phyloP scores from a whole-genome alignment of 2,888 invertebrate genomes.

The Phymatocera aterrima region DNA sequence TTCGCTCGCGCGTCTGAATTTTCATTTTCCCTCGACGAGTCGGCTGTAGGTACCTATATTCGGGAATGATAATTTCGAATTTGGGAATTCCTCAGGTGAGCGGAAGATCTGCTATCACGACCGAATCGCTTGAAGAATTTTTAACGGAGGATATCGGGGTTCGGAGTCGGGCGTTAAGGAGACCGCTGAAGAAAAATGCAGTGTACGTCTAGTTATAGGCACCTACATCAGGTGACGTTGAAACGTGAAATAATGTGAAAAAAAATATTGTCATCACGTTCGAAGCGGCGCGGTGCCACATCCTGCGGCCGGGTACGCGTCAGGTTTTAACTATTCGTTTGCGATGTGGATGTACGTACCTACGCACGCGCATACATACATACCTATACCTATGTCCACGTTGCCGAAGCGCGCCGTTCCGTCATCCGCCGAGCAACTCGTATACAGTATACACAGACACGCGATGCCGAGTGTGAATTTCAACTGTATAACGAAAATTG shows the following conservation, averaged over 20 bases:
- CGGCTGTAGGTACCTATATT: too few relatives aligned
- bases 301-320: constrained; percentile 35
- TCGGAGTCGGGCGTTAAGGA: not conserved
- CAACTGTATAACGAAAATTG: not conserved
- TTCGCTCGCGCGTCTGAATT: too few relatives aligned
- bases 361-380: not conserved
- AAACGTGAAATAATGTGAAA: not conserved
- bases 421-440: too few relatives aligned
- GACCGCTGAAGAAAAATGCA: constrained; percentile 20
- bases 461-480: not conserved
- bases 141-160: not conserved
- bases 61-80: not conserved
- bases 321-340: constrained; percentile 31
- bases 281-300: constrained; percentile 6
- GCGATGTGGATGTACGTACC: not conserved
- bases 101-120: not conserved
- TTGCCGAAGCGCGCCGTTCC: not conserved
- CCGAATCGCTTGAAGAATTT: not conserved
- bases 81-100: not conserved
- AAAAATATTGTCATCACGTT: constrained; percentile 35
- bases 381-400: not conserved
- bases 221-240: constrained; percentile 12
- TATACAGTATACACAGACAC: too few relatives aligned
- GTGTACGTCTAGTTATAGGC: too few relatives aligned
- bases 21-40: too few relatives aligned